Base-by-base conservation (phyloP, 2,888 invertebrate species). In the Watsonalla cultraria region DNA sequence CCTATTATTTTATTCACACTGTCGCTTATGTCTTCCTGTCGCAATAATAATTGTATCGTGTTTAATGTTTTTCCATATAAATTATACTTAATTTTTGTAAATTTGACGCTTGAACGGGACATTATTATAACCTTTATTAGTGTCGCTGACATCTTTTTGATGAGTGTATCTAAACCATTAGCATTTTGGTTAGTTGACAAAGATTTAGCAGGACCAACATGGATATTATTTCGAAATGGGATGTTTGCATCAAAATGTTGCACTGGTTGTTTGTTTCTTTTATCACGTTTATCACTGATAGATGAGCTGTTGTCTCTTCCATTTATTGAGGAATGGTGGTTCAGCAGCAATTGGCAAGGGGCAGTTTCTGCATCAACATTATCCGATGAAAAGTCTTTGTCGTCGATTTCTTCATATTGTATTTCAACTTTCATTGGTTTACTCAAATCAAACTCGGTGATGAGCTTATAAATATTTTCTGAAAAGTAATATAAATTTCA, bases 1-100 rank as follows among this genome's bases (percentile, higher is more conserved):
- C 69, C 51, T 47, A 81, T 46, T 54, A 80, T 73, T 0, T 53
- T 55, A 7, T 62, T 54, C 0, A 69, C 58, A 55, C 82, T 78
- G 9, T 0, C 11, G 24, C 46, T 9, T 52, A 76, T 72, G n/a
- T 68, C 62, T 58, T 74, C 68, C 59, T 67, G 70, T 4, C 74
- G 72, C 54, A 84, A 47, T 42, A 80, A 52, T 47, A 64, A 59
- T 24, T 62, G 51, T 34, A 76, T 59, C 4, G 68, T 60, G 24
- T 55, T 57, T 54, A 70, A 80, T 0, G 78, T 74, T n/a, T 72
- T 52, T 51, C 69, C 62, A 56, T 72, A 82, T 53, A 65, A 70
- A 52, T 72, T 60, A 2, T 46, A 13, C 62, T 74, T 80, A 4
- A 61, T 51, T 15, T 53, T 35, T 5, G 42, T 15, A 58, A 58